Conservation (phyloP, 2,888 invertebrate species). For the Drosophila meridionalis region DNA sequence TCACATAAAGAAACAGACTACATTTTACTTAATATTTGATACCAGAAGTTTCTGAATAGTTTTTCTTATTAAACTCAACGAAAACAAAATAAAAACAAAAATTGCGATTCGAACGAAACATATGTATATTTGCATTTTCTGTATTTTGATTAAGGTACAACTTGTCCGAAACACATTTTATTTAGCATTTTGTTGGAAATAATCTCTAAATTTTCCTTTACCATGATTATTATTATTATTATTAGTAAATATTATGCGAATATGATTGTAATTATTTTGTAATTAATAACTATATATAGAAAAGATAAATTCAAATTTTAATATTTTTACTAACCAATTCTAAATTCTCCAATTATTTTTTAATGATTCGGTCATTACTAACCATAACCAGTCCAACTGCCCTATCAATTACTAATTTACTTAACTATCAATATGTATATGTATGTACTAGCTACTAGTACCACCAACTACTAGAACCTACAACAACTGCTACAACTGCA, state of each 20-base stretch:
- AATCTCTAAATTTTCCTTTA: slow-evolving; percentile 25
- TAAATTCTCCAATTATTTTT: slow-evolving; percentile 34
- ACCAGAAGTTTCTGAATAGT: slow-evolving; percentile 26
- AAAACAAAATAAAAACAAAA: slow-evolving; percentile 17
- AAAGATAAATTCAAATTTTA: slow-evolving; percentile 30
- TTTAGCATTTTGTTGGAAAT: slow-evolving; percentile 67
- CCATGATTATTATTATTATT: slow-evolving; percentile 38
- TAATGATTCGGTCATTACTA: slow-evolving; percentile 44
- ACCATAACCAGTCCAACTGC: slow-evolving; percentile 42
- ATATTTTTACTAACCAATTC: slow-evolving; percentile 45
- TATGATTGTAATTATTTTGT: slow-evolving; percentile 52
- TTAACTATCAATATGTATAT: slow-evolving; percentile 44
- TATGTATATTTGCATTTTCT: slow-evolving; percentile 57
- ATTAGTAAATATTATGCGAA: slow-evolving; percentile 33
- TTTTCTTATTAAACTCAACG: slow-evolving; percentile 46
- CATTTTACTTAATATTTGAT: background rate
- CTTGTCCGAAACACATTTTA: slow-evolving; percentile 47
- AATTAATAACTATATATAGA: slow-evolving; percentile 28
- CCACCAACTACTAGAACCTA: slow-evolving; percentile 30
- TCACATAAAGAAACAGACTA: slow-evolving; percentile 15
- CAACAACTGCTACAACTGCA: slow-evolving; percentile 37
- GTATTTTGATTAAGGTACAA: slow-evolving; percentile 46
- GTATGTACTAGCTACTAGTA: slow-evolving; percentile 49
- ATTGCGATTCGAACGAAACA: background rate
- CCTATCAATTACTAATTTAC: slow-evolving; percentile 34